These are phyloP conservation scores for Hetaerina titia DNA, from an alignment of 2,888 invertebrate species.

Conservation along the genomic window DNA sequence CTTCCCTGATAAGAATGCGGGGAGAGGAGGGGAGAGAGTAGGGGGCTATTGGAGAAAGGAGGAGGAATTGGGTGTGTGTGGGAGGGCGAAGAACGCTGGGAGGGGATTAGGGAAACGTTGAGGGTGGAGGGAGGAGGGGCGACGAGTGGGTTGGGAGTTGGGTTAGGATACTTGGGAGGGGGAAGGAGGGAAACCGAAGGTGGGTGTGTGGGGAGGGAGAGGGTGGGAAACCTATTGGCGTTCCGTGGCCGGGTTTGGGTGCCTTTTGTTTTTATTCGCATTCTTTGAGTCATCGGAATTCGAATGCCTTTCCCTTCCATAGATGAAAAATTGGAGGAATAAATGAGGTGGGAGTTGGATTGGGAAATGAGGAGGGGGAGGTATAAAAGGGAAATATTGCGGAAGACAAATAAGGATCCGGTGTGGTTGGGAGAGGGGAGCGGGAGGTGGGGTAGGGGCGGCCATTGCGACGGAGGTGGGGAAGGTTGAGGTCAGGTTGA, in stretches of 20 bases:
- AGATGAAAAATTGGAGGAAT: slow-evolving; percentile 62
- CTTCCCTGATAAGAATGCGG: neutral
- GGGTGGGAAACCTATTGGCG: slow-evolving; percentile 3
- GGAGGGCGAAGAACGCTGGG: neutral
- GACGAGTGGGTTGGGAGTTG: neutral
- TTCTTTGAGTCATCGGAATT: slow-evolving; percentile 57
- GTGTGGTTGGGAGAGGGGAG: no score
- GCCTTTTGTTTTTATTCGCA: slow-evolving; percentile 16
- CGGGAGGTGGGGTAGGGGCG: neutral
- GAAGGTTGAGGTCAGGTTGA: neutral
- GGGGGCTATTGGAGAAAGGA: neutral
- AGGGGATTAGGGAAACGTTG: neutral
- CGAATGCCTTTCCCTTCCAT: slow-evolving; percentile 10
- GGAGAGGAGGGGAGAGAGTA: neutral
- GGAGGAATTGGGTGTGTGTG: neutral
- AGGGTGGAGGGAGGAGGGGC: neutral
- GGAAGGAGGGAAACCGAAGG: neutral
- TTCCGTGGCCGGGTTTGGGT: neutral
- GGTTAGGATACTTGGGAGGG: neutral
- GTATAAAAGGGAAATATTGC: slow-evolving; percentile 26
- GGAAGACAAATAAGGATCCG: slow-evolving; percentile 27
- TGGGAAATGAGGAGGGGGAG: neutral
- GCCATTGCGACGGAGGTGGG: neutral
- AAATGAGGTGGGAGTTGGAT: slow-evolving; percentile 18
- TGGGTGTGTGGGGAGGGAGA: no score